These are phyloP conservation scores for Tragopan temminckii DNA, from an alignment of 2,797 vertebrate genomes.

Conservation along the genomic window DNA sequence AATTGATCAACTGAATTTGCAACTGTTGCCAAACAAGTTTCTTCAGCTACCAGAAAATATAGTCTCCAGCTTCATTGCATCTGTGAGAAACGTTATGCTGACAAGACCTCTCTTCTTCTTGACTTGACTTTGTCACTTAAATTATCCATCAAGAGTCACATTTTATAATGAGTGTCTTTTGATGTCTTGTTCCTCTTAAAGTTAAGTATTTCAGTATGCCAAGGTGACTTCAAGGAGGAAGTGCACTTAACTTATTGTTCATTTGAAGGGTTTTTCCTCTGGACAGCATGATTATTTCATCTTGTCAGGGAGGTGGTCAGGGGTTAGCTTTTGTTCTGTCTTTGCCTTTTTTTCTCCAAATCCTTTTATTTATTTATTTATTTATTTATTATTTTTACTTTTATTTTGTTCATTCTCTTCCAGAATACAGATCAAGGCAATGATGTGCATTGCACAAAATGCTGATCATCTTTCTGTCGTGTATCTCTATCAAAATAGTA, in stretches of 20 bases:
- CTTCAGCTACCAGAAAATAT: not conserved
- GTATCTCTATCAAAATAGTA: not conserved
- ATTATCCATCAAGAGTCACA: constrained; percentile 64
- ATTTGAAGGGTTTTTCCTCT: constrained; percentile 62
- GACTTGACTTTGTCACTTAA: constrained; percentile 67
- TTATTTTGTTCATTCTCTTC: constrained; percentile 43
- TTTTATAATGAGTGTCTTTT: constrained; percentile 49
- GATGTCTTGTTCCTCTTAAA: constrained; percentile 66
- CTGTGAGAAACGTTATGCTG: constrained; percentile 33
- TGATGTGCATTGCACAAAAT: constrained; percentile 37
- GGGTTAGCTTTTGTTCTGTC: constrained; percentile 62
- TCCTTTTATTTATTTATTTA: constrained; percentile 37
- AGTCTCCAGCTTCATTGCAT: not conserved
- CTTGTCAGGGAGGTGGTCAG: constrained; percentile 57
- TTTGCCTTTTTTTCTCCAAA: constrained; percentile 52
- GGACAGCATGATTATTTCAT: constrained; percentile 67
- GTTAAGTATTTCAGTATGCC: constrained; percentile 46
- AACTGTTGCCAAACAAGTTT: not conserved
- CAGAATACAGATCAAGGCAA: constrained; percentile 72
- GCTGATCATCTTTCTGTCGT: constrained; percentile 40
- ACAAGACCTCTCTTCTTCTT: constrained; percentile 56
- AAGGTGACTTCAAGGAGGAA: constrained; percentile 62
- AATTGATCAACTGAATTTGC: not conserved
- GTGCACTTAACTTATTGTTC: constrained; percentile 67
- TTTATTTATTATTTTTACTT: not conserved